Percentiles rank a stretch among this genome's conserved stretches.
These are phyloP conservation scores for Nerophis ophidion DNA, from an alignment of 2,113 vertebrate species.

Conservation along the genomic window DNA sequence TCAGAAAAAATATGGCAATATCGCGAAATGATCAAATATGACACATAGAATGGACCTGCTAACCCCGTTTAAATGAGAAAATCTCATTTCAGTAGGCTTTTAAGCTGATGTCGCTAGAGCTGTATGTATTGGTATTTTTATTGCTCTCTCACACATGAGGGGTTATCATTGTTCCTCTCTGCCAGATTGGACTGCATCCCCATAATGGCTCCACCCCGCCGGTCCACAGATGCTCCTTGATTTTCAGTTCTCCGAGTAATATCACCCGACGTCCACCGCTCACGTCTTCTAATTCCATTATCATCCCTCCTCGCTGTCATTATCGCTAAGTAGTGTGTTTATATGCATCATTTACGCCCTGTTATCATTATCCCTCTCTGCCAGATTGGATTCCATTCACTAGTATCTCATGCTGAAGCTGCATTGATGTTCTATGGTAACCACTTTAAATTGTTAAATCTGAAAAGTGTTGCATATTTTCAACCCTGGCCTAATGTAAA, in stretches of 20 bases:
- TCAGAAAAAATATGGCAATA: too few species aligned
- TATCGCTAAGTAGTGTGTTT: slow-evolving; percentile 5
- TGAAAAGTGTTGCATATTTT: neutral
- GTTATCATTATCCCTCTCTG: neutral
- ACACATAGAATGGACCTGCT: too few species aligned
- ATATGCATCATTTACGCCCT: slow-evolving; percentile 1
- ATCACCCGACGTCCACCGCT: neutral
- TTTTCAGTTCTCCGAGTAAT: neutral
- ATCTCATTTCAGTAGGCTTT: too few species aligned
- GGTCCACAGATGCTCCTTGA: neutral
- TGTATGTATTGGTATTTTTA: neutral
- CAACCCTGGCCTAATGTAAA: neutral
- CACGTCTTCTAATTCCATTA: slow-evolving; percentile 1
- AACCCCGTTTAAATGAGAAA: too few species aligned
- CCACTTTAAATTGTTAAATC: neutral
- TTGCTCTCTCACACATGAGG: neutral
- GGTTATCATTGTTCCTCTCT: too few species aligned
- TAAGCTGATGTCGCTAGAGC: neutral
- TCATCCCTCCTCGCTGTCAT: neutral
- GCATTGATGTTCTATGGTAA: neutral
- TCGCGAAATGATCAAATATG: too few species aligned
- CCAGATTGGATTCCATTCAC: neutral
- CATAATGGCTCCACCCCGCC: too few species aligned
- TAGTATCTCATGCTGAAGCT: neutral
- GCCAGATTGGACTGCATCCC: too few species aligned